These are phyloP conservation scores for Amiota minor DNA, from an alignment of 2,888 invertebrate species.

Conservation along the genomic window DNA sequence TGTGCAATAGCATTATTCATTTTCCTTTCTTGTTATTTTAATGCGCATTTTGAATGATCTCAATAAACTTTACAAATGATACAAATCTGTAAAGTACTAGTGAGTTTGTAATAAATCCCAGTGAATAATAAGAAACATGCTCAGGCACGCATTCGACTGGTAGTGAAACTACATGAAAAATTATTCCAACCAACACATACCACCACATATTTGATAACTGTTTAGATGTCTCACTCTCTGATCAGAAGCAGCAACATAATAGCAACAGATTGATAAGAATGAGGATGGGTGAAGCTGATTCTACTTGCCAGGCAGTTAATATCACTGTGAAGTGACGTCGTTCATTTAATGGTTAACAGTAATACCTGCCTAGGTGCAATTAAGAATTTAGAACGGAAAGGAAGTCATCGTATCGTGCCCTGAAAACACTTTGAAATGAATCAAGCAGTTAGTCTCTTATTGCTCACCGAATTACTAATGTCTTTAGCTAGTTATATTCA, in stretches of 20 bases:
- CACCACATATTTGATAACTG: not conserved
- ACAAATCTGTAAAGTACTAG: constrained; percentile 27
- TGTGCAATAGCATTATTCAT: too few species aligned
- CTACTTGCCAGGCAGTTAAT: constrained; percentile 70
- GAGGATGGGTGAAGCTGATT: not conserved
- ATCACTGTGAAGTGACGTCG: constrained; percentile 52
- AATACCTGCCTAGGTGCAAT: constrained; percentile 66
- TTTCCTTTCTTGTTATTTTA: too few species aligned
- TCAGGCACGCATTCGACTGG: constrained; percentile 54
- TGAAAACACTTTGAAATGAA: not conserved
- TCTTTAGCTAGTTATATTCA: not conserved
- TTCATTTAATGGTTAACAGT: constrained; percentile 54
- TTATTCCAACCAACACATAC: constrained; percentile 3
- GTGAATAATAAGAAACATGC: constrained; percentile 68
- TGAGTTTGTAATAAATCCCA: constrained; percentile 56
- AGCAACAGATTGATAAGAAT: constrained; percentile 2
- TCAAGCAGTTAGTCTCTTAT: not conserved
- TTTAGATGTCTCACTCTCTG: not conserved
- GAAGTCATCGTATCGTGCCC: constrained; percentile 34
- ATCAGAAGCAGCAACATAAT: constrained; percentile 44
- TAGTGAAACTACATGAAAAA: not conserved
- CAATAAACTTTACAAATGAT: constrained; percentile 59
- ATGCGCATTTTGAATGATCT: constrained; percentile 38
- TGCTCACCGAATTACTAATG: constrained; percentile 20
- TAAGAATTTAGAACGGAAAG: constrained; percentile 65